phyloP scores from a whole-genome alignment of 2,113 vertebrate genomes.

The Ahaetulla prasina region DNA sequence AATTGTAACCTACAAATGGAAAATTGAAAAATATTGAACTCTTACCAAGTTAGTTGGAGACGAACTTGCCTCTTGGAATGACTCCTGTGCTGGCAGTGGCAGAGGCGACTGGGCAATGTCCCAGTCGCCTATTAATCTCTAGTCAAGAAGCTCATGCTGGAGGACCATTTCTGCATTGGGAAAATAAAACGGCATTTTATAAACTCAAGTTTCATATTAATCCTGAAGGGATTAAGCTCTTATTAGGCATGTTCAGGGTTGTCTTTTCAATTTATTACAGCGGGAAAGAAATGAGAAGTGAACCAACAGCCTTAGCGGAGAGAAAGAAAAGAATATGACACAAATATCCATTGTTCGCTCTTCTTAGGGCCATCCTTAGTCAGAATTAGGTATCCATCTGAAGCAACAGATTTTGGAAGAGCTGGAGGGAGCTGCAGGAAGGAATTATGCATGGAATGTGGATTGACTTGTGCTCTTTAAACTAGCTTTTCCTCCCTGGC shows the following conservation, averaged over 20 bases:
- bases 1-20: slow-evolving; percentile 62
- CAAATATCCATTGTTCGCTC: not conserved
- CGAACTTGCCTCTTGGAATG: slow-evolving; percentile 62
- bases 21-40: slow-evolving; percentile 63
- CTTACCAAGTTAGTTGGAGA: slow-evolving; percentile 9
- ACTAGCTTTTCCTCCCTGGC: not conserved
- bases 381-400: not conserved
- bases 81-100: slow-evolving; percentile 68
- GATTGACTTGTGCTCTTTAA: not conserved
- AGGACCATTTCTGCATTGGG: slow-evolving; percentile 58
- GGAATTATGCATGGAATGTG: no score
- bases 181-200: slow-evolving; percentile 59
- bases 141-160: slow-evolving; percentile 58
- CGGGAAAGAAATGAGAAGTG: not conserved
- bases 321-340: not conserved
- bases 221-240: slow-evolving; percentile 27
- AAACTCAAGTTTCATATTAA: slow-evolving; percentile 41
- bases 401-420: not conserved
- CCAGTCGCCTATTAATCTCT: slow-evolving; percentile 63
- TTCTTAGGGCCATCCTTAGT: not conserved
- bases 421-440: not conserved
- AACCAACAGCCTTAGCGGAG: not conserved
- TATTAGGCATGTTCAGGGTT: slow-evolving; percentile 16
- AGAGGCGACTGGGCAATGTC: slow-evolving; percentile 62
- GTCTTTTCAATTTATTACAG: not conserved